Evolutionary conservation across 2,797 vertebrate species (phyloP).

Genomic region (Capromys pilorides): DNA sequence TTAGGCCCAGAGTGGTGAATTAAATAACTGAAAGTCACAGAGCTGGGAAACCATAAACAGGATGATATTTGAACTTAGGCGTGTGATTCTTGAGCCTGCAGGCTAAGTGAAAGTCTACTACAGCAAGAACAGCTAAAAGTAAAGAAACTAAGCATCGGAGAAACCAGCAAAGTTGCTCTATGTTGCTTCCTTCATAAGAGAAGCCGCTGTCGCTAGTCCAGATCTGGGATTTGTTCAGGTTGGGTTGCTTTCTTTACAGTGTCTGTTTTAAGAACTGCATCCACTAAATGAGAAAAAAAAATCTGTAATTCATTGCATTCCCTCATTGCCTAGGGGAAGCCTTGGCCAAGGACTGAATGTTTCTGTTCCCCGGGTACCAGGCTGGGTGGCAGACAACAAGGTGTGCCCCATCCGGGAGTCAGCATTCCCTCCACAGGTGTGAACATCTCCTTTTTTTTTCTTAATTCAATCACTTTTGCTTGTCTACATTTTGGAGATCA

Average conservation of each 20-base stretch:
- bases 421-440: neutral
- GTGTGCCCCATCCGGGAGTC: rapidly evolving
- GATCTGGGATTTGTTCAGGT: neutral
- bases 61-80: neutral
- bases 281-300: too few species aligned
- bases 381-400: too few species aligned
- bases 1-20: neutral
- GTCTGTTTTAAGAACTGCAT: neutral
- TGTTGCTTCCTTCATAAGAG: neutral
- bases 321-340: too few species aligned
- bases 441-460: neutral
- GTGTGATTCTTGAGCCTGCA: neutral
- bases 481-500: neutral
- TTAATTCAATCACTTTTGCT: neutral
- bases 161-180: rapidly evolving
- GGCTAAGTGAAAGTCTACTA: neutral
- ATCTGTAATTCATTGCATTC: neutral
- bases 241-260: neutral
- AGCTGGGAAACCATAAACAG: neutral
- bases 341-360: neutral
- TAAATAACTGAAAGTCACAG: neutral
- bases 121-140: neutral
- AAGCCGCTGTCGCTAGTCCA: rapidly evolving
- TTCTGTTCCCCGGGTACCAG: neutral
- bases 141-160: neutral